Conservation (phyloP, 1,140 invertebrate genomes). For the Drosophila miranda region DNA sequence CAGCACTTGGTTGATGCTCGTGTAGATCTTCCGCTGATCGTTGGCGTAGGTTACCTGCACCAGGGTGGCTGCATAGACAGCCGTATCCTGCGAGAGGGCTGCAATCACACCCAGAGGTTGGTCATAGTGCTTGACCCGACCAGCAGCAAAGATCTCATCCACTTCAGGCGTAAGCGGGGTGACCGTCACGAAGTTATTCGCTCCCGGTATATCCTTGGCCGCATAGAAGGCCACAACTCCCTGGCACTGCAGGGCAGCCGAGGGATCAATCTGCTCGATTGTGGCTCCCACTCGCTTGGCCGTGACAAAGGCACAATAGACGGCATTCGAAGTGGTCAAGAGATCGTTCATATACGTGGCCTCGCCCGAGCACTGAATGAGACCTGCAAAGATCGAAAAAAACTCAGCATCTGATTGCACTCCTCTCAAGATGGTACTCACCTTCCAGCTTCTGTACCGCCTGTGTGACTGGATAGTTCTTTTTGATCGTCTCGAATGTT, state of each 20-base stretch:
- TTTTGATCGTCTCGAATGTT: constrained; percentile 87
- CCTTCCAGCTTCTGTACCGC: constrained; percentile 89
- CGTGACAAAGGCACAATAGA: constrained; percentile 87
- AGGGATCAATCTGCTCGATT: constrained; percentile 85
- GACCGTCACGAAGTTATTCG: constrained; percentile 84
- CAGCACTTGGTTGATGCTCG: constrained; percentile 82
- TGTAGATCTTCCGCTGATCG: constrained; percentile 36
- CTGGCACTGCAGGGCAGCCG: constrained; percentile 84
- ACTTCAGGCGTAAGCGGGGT: constrained; percentile 33
- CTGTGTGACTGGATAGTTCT: constrained; percentile 90
- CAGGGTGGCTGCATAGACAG: constrained; percentile 85
- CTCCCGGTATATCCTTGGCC: constrained; percentile 89
- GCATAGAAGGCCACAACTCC: constrained; percentile 88
- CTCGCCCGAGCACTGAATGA: constrained; percentile 89
- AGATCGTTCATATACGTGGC: constrained; percentile 87
- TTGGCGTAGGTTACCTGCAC: constrained; percentile 87
- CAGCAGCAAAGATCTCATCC: constrained; percentile 83
- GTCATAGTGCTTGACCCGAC: constrained; percentile 86
- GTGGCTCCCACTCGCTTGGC: constrained; percentile 84
- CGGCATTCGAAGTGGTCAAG: constrained; percentile 83
- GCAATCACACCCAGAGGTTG: constrained; percentile 90
- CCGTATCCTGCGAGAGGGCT: constrained; percentile 85
- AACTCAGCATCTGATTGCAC: too few species aligned
- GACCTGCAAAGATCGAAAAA: constrained; percentile 83
- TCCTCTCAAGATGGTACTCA: not conserved